Conservation (phyloP, 2,888 invertebrate genomes). For the Caenorhabditis wallacei region DNA sequence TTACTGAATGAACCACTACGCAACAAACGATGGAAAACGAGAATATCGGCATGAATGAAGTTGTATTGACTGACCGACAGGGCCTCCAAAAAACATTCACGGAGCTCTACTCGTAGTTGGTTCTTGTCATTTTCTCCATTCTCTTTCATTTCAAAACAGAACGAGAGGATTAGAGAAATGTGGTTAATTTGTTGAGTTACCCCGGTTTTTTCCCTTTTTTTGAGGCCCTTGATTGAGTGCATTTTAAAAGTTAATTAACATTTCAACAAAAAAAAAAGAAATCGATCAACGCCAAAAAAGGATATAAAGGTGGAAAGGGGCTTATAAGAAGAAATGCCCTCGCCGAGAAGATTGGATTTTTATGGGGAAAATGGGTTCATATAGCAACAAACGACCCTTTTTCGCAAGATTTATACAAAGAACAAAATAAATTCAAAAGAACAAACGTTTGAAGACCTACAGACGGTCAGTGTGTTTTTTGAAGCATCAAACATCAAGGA, state of each 20-base stretch:
- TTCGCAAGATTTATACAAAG: too few species aligned
- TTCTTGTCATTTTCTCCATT: not conserved
- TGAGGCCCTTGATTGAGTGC: constrained; percentile 18
- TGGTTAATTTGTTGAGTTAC: constrained; percentile 10
- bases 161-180: constrained; percentile 18
- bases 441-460: not conserved
- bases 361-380: constrained; percentile 16
- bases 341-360: constrained; percentile 26
- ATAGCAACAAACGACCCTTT: constrained; percentile 24
- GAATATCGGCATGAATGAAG: not conserved
- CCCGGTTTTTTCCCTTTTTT: not conserved
- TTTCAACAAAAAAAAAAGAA: constrained; percentile 1
- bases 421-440: not conserved
- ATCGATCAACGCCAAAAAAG: not conserved
- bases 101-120: not conserved
- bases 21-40: not conserved
- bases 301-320: not conserved
- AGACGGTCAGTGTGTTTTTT: constrained; percentile 4
- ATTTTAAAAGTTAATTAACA: constrained; percentile 11
- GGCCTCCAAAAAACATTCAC: not conserved
- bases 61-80: not conserved
- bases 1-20: not conserved
- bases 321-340: not conserved
- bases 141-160: constrained; percentile 4
- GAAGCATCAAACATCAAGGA: not conserved